Percentiles rank a stretch among this genome's conserved stretches.
Conservation (phyloP, 2,888 invertebrate genomes). For the Ophonus ardosiacus region DNA sequence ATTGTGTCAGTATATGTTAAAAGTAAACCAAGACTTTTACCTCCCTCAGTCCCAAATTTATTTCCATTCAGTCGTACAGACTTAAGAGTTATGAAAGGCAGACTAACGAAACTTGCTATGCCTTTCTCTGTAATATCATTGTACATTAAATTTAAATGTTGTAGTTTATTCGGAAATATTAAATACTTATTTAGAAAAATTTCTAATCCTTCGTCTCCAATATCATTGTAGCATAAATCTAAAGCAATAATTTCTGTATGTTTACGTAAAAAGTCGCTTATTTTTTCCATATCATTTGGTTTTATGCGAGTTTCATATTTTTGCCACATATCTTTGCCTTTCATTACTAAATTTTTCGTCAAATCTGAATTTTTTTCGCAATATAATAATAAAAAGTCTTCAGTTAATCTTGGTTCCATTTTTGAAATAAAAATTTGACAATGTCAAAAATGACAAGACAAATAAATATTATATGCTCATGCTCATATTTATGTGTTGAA, state of each 20-base stretch:
- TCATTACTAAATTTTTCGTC: slow-evolving; percentile 76
- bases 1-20: slow-evolving; percentile 76
- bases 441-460: slow-evolving; percentile 5
- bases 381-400: slow-evolving; percentile 71
- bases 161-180: slow-evolving; percentile 76
- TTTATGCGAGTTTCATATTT: slow-evolving; percentile 75
- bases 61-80: slow-evolving; percentile 80
- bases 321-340: slow-evolving; percentile 77
- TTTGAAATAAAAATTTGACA: slow-evolving; percentile 49
- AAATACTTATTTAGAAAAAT: slow-evolving; percentile 75
- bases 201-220: slow-evolving; percentile 77
- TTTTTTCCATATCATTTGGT: slow-evolving; percentile 76
- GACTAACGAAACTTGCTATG: slow-evolving; percentile 68
- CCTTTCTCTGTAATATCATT: slow-evolving; percentile 77
- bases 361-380: slow-evolving; percentile 79
- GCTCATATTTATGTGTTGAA: neutral
- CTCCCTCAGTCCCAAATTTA: slow-evolving; percentile 78
- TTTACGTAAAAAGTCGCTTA: slow-evolving; percentile 76
- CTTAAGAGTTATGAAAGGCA: slow-evolving; percentile 74
- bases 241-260: slow-evolving; percentile 76
- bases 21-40: slow-evolving; percentile 77
- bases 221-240: slow-evolving; percentile 79
- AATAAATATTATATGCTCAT: neutral
- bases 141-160: slow-evolving; percentile 79
- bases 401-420: slow-evolving; percentile 68